Evolutionary conservation across 2,797 vertebrate species (phyloP).

Genomic region (Labroides dimidiatus): DNA sequence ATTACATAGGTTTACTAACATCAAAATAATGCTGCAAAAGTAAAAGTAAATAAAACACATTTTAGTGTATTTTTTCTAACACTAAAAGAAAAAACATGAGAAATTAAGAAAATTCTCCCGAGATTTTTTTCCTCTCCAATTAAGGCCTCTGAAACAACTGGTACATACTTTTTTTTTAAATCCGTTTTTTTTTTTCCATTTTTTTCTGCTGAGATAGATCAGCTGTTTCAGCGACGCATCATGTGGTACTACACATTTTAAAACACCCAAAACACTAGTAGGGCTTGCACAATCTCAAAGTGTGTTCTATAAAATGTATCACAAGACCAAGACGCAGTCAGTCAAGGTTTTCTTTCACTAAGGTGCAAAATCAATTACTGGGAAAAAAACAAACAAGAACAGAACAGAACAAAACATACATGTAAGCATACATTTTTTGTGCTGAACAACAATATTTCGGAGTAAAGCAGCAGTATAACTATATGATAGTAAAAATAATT

Average conservation of each 20-base stretch:
- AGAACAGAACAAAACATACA: constrained; percentile 68
- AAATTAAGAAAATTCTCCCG: constrained; percentile 76
- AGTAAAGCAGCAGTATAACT: constrained; percentile 86
- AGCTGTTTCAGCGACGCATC: constrained; percentile 78
- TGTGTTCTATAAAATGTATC: constrained; percentile 92
- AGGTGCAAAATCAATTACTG: constrained; percentile 81
- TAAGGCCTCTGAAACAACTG: constrained; percentile 80
- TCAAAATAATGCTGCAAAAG: constrained; percentile 78
- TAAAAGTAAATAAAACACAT: constrained; percentile 75
- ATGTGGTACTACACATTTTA: constrained; percentile 85
- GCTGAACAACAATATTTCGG: constrained; percentile 81
- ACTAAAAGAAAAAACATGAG: constrained; percentile 64
- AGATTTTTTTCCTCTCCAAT: constrained; percentile 68
- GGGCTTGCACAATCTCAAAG: constrained; percentile 91
- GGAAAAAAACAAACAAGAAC: constrained; percentile 25
- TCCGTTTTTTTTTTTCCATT: background rate
- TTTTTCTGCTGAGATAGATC: constrained; percentile 59
- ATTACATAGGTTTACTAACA: constrained; percentile 71
- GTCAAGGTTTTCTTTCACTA: constrained; percentile 85
- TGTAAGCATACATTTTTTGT: constrained; percentile 82
- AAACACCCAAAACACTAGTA: constrained; percentile 90
- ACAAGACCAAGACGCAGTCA: constrained; percentile 90
- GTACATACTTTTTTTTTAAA: constrained; percentile 30
- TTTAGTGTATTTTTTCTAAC: constrained; percentile 69
- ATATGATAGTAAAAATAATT: constrained; percentile 87